Evolutionary conservation across 2,888 invertebrate genomes (phyloP), one percentile per base, ranked within the genome.

Genomic region (Cremastobaeus sp.): DNA sequence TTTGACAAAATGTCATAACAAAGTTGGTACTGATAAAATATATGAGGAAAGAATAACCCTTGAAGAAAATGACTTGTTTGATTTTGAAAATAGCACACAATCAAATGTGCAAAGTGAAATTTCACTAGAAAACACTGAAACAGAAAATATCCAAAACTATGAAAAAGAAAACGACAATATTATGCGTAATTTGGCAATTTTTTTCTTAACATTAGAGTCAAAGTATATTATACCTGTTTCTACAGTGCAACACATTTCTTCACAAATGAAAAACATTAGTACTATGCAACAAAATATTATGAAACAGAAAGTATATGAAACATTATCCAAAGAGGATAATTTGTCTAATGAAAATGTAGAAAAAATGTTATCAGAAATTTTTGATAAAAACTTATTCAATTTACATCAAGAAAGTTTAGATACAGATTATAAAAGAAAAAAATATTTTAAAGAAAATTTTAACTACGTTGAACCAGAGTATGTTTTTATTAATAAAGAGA

Each of bases 401-500:
- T 1, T 2, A 15, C 2, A 9, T 30, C 1, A 12, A 15, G 5
- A 15, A 3, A n/a, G 3, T 15, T 6, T 47, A 9, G 17, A 47
- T 17, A 48, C 48, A 30, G 11, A 34, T 48, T 48, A 34, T 34
- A 48, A 48, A 21, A 48, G 48, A 18, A 48, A 48, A 48, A n/a
- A 48, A 48, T 48, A 11, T n/a, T 48, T 12, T 15, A 34, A 15
- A 11, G n/a, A 34, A 11, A 32, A 48, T 18, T 48, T 48, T 18
- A 1, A 34, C 2, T 48, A 48, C 20, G 11, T 32, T 48, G 34
- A 32, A 5, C 48, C 48, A 18, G 20, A 18, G 1, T 9, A 1
- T 15, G 15, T 47, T 2, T 6, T 3, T 5, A 47, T 47, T 14
- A 14, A 25, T 9, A 1, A 2, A 1, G 17, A 30, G 2, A 30